Evolutionary conservation across 2,113 vertebrate species (phyloP).

Genomic region (Mesocricetus auratus): DNA sequence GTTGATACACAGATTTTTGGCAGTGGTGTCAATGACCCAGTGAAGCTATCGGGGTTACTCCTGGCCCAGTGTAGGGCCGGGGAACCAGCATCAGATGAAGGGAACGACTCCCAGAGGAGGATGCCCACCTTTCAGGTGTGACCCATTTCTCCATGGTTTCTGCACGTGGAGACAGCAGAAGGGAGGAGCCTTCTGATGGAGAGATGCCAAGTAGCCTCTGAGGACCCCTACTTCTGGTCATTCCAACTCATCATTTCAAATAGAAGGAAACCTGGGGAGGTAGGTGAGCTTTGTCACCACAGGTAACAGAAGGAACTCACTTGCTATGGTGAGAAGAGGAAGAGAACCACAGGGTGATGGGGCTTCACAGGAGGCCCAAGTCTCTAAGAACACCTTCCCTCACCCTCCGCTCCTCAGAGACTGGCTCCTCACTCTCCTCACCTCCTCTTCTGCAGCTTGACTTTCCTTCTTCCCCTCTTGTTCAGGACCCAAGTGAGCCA

Average conservation of each 20-base stretch:
- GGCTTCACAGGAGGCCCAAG: accelerated
- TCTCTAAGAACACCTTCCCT: neutral
- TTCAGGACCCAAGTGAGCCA: neutral
- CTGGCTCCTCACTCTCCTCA: neutral
- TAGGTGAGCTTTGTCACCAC: neutral
- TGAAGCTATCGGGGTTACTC: no score
- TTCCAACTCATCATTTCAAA: neutral
- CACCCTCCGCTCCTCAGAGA: accelerated
- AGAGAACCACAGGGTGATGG: accelerated
- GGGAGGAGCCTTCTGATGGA: no score
- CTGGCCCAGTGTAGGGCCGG: neutral
- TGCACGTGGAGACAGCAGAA: neutral
- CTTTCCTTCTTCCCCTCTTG: neutral
- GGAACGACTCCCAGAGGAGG: neutral
- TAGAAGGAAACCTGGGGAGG: neutral
- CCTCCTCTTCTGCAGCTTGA: neutral
- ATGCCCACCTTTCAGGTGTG: neutral
- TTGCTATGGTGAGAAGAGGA: no score
- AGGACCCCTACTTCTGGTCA: neutral
- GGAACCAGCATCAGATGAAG: neutral
- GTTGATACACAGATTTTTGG: no score
- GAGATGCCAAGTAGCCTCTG: neutral
- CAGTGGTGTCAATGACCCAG: neutral
- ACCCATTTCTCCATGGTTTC: neutral
- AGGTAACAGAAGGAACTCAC: neutral